Base-by-base conservation (phyloP, 2,113 vertebrate genomes). In the Garra rufa region DNA sequence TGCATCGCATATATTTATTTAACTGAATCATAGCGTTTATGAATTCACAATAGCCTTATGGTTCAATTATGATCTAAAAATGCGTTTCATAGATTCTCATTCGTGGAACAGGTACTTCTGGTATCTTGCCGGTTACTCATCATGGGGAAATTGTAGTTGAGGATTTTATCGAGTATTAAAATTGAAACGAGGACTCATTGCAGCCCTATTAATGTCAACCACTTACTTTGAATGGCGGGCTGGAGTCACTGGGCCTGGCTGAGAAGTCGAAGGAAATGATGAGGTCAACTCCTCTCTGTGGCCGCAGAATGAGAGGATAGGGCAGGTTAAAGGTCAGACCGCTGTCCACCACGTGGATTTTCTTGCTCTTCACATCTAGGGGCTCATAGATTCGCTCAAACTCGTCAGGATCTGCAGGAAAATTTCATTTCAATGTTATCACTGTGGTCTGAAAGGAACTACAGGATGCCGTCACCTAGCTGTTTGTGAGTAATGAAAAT, bases 191-290 rank as follows among this genome's bases (percentile, higher is more conserved):
- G n/a, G n/a, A n/a, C n/a, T n/a, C n/a, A n/a, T n/a, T n/a, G n/a
- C n/a, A n/a, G n/a, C n/a, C n/a, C n/a, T n/a, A n/a, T n/a, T n/a
- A n/a, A n/a, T n/a, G 41, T 67, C 13, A 38, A 21, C 48, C 28
- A 88, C 94, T 91, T 88, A 99, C 98, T 95, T 99, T 99, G 88
- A 99, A 99, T 0, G 98, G 98, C 14, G 97, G 98, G 78, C 98
- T 99, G 71, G 97, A 97, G 90, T 99, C 98, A 65, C 97, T 97
- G 1, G 98, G 98, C 52, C 97, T 93, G 0, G 98, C 98, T 50
- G 98, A 98, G 84, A 99, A 99, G 90, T 99, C 98, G 1, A 99
- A 99, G 30, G 97, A 99, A 90, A 99, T 97, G 69, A 99, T 97
- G 86, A 99, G 96, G 89, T 99, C 95, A 0, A 99, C 97, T 0